Evolutionary conservation across 2,113 vertebrate genomes (phyloP).

Genomic region (Ovis canadensis): DNA sequence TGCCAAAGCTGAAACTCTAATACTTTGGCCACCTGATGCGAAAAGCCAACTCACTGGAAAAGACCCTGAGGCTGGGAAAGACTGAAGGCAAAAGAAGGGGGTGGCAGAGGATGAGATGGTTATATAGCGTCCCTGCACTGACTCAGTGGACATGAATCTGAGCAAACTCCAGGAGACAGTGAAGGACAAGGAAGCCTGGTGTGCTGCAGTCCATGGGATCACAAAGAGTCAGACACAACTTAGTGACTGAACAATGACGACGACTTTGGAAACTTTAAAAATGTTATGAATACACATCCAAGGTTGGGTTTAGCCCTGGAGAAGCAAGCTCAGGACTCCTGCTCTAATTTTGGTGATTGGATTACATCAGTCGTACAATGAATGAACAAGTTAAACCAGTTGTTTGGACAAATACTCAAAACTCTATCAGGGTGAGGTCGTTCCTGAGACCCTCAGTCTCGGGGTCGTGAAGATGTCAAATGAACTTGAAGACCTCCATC

Average conservation of each 20-base stretch:
- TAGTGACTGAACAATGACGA: neutral
- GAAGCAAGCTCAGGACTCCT: neutral
- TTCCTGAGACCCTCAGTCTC: neutral
- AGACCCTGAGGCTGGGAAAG: neutral
- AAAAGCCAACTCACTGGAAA: neutral
- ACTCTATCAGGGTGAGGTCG: neutral
- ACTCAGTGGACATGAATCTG: neutral
- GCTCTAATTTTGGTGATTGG: neutral
- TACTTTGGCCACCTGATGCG: neutral
- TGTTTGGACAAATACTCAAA: neutral
- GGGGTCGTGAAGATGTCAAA: neutral
- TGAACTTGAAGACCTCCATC: neutral
- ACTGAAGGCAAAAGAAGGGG: neutral
- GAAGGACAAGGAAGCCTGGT: neutral
- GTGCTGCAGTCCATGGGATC: neutral
- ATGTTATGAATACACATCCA: no score
- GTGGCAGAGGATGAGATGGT: neutral
- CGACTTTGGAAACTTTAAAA: neutral
- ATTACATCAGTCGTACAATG: neutral
- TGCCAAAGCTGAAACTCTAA: neutral
- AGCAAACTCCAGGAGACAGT: neutral
- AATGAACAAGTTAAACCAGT: neutral
- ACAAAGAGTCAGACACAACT: neutral
- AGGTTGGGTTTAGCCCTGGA: neutral
- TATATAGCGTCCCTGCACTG: neutral